Evolutionary conservation across 2,888 invertebrate genomes (phyloP).

Genomic region (Chrysodeixis includens): DNA sequence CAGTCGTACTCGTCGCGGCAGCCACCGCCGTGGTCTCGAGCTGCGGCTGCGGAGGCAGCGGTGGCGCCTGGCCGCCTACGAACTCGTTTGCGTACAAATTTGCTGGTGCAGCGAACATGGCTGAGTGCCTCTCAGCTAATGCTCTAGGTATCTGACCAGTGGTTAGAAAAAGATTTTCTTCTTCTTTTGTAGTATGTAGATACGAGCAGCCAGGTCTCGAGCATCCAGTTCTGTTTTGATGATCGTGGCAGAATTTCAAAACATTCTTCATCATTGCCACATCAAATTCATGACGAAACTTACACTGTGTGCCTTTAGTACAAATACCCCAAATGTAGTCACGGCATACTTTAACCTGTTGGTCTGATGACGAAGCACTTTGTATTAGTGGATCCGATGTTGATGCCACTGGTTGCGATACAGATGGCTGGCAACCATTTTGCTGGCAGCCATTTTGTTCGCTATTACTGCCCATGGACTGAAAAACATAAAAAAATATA

Average conservation of each 20-base stretch:
- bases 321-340: slow-evolving; percentile 82
- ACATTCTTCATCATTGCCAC: slow-evolving; percentile 76
- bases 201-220: slow-evolving; percentile 75
- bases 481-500: too few species aligned
- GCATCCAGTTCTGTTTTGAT: slow-evolving; percentile 79
- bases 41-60: slow-evolving; percentile 61
- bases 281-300: slow-evolving; percentile 75
- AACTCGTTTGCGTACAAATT: slow-evolving; percentile 45
- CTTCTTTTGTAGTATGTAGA: slow-evolving; percentile 76
- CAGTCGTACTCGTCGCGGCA: slow-evolving; percentile 51
- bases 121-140: slow-evolving; percentile 73
- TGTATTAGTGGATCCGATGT: slow-evolving; percentile 60
- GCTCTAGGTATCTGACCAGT: slow-evolving; percentile 74
- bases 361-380: slow-evolving; percentile 43
- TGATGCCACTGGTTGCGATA: slow-evolving; percentile 64
- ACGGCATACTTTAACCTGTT: slow-evolving; percentile 66
- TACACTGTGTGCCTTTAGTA: slow-evolving; percentile 74
- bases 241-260: slow-evolving; percentile 81
- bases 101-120: slow-evolving; percentile 58
- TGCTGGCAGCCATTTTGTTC: slow-evolving; percentile 77
- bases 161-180: slow-evolving; percentile 72
- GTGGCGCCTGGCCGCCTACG: slow-evolving; percentile 15
- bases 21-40: slow-evolving; percentile 29
- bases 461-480: slow-evolving; percentile 46
- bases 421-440: slow-evolving; percentile 76